Evolutionary conservation across 2,797 vertebrate genomes (phyloP), one percentile per base, ranked within the genome.

Genomic region (Helarctos malayanus): DNA sequence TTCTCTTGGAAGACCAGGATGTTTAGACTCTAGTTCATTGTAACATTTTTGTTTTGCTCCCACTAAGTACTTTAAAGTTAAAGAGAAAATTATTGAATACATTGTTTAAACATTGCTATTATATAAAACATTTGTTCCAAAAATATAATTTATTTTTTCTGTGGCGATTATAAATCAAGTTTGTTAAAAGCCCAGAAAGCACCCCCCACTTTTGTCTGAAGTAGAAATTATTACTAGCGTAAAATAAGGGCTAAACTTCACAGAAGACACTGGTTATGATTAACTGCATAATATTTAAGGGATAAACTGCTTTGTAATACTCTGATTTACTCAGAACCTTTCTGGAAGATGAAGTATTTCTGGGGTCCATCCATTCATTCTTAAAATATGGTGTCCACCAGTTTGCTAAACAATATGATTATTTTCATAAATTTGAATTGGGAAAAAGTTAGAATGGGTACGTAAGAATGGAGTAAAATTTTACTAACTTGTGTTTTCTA

Each of bases 31-130:
- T 65, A 81, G 41, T 76, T 91, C 45, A 71, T 49, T 83, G 47
- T 87, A 95, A 65, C 69, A 56, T 56, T 94, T 96, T 82, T 94
- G 41, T 93, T 76, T 97, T 89, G 49, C 21, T 97, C 45, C 23
- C 16, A 45, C 25, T 61, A 63, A 52, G 4, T 86, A 87, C 27
- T 96, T 97, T 93, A 71, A 96, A 81, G 75, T 79, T 54, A 86
- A 79, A 91, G 56, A 79, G 47, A 56, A 89, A 95, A 84, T 73
- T 86, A 81, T 45, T 73, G 82, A 94, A 81, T 95, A 54, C 65
- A 81, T 52, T 92, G 21, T 93, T 87, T 79, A 96, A 89, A 89
- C 69, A 91, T 52, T 78, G 38, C 19, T 88, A 63, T 93, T 65
- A 69, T 35, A 15, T 90, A 96, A 96, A 89, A 71, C 5, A 82